Evolutionary conservation across 2,113 vertebrate genomes (phyloP), one percentile per base, ranked within the genome.

Genomic region (Festucalex cinctus): DNA sequence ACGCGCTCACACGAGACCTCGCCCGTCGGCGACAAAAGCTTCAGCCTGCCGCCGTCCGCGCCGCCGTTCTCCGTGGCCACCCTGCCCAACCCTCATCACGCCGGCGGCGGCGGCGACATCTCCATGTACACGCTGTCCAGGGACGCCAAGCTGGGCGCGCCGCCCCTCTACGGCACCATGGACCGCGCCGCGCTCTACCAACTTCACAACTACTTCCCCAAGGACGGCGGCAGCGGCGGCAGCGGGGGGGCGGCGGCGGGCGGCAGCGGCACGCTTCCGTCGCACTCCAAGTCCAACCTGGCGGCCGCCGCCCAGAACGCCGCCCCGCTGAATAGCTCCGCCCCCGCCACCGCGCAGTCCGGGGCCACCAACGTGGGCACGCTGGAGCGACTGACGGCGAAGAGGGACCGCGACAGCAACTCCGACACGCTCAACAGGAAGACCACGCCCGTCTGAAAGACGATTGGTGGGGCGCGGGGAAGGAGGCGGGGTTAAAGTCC

Each of bases 391-490:
- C 83, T 91, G 61, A 87, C 85, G 0, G 86, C 86, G 32, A 92
- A 93, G 70, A 77, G 91, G 72, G 93, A 94, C 73, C 75, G 91
- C 63, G 90, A 91, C 37, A 94, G 93, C 83, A 95, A 95, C 88
- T 94, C 93, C 60, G 94, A 95, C 74, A 96, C 94, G 14, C 93
- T 95, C 10, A 96, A 96, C 92, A 93, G 95, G 89, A 96, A 94
- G 79, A 96, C 95, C 1, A 96, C 95, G 35, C 95, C 95, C 5
- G 95, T 93, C 74, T 93, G 83, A 85, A 72, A 26, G 8, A 1
- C 24, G 51, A 67, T n/a, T 17, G 54, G 14, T 5, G 14, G 53
- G 6, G 24, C n/a, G n/a, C n/a, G 5, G 1, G 24, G 24, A 17
- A 3, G 20, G 9, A 49, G 20, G 48, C 20, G 20, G 48, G 1